Evolutionary conservation across 2,797 vertebrate species (phyloP).

Genomic region (Epinephelus malabaricus): DNA sequence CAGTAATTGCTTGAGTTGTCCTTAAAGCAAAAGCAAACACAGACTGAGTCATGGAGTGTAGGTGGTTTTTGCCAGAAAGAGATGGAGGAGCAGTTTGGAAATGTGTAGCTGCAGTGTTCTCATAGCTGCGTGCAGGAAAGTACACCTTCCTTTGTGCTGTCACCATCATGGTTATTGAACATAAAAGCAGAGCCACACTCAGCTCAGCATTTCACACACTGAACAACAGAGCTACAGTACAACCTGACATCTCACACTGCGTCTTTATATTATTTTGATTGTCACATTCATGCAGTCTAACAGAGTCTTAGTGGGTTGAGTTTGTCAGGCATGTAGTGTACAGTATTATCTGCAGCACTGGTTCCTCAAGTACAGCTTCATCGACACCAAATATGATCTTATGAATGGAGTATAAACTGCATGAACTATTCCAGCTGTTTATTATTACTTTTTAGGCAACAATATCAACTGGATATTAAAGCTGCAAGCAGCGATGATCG

Average conservation of each 20-base stretch:
- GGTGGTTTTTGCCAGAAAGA: conserved; percentile 63
- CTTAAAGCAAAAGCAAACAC: conserved; percentile 59
- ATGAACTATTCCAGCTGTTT: neutral
- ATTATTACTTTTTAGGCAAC: neutral
- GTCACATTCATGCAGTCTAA: conserved; percentile 1
- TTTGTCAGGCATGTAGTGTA: neutral
- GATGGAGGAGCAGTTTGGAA: conserved; percentile 50
- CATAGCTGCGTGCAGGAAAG: conserved; percentile 29
- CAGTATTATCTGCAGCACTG: neutral
- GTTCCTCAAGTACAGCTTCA: neutral
- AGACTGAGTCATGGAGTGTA: conserved; percentile 72
- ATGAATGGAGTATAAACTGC: neutral
- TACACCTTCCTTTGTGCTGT: conserved; percentile 41
- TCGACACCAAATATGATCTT: neutral
- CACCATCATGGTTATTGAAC: conserved; percentile 29
- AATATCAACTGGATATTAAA: too few species aligned
- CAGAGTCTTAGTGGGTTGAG: neutral
- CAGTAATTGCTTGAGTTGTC: conserved; percentile 62
- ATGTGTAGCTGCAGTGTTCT: conserved; percentile 51
- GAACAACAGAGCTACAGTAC: conserved; percentile 13
- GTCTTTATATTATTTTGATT: conserved; percentile 15
- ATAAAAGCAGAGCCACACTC: conserved; percentile 27
- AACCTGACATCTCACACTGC: conserved; percentile 20
- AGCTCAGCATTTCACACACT: conserved; percentile 31
- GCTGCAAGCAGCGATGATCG: too few species aligned